Percentiles rank a stretch among this genome's conserved stretches.
phyloP scores from a whole-genome alignment of 2,888 invertebrate genomes.

The Caenorhabditis sp. region DNA sequence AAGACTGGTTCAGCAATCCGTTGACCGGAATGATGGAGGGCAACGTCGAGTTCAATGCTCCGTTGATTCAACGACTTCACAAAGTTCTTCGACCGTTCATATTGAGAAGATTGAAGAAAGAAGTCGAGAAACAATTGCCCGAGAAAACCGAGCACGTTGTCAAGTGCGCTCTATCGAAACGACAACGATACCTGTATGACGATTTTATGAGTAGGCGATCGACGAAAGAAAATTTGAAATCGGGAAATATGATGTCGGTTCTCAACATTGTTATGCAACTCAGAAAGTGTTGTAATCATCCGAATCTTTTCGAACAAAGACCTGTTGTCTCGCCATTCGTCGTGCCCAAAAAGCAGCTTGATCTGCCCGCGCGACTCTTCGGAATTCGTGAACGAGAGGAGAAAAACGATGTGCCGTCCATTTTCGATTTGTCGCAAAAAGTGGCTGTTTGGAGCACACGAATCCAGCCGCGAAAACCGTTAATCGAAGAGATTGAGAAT shows the following conservation, averaged over 20 bases:
- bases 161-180: conserved; percentile 89
- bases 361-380: conserved; percentile 45
- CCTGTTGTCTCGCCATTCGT: conserved; percentile 90
- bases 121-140: conserved; percentile 97
- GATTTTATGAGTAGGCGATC: conserved; percentile 97
- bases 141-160: conserved; percentile 94
- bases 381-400: conserved; percentile 33
- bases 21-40: conserved; percentile 95
- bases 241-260: conserved; percentile 91
- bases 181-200: conserved; percentile 95
- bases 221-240: conserved; percentile 90
- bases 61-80: conserved; percentile 85
- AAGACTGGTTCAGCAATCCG: conserved; percentile 96
- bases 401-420: conserved; percentile 28
- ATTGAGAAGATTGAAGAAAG: conserved; percentile 86
- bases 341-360: conserved; percentile 23
- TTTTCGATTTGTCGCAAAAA: conserved; percentile 30
- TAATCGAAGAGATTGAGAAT: conserved; percentile 46
- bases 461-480: conserved; percentile 20
- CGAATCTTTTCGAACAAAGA: conserved; percentile 94
- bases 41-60: conserved; percentile 87
- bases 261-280: conserved; percentile 96
- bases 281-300: conserved; percentile 91
- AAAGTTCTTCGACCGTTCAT: conserved; percentile 89
- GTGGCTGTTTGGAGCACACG: conserved; percentile 30